A percentile compares a stretch with the other conserved stretches of the same genome.
Evolutionary conservation across 2,113 vertebrate genomes (phyloP).

Genomic region (Diphyllodes magnificus): DNA sequence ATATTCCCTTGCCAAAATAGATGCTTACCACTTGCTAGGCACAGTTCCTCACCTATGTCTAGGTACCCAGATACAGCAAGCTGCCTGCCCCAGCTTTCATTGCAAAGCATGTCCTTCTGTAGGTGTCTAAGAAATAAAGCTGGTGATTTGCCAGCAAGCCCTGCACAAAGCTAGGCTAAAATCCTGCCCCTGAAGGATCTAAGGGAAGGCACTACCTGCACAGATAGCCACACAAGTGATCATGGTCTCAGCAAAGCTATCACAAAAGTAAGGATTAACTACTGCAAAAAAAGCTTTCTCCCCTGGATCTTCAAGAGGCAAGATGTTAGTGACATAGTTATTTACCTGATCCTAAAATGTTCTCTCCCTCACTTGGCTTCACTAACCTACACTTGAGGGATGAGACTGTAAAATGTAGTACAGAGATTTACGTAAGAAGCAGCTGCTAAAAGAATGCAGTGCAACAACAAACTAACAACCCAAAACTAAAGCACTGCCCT

Average conservation of each 20-base stretch:
- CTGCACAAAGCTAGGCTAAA: not conserved
- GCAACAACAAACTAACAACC: not conserved
- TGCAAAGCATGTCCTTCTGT: not conserved
- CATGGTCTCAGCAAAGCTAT: not conserved
- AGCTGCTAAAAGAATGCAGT: not conserved
- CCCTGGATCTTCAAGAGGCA: not conserved
- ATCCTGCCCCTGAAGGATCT: not conserved
- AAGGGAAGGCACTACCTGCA: not conserved
- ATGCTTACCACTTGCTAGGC: not conserved
- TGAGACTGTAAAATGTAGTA: not conserved
- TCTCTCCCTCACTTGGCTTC: not conserved
- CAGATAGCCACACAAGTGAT: accelerated
- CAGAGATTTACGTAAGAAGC: not conserved
- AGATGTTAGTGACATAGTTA: not conserved
- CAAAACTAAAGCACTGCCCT: not conserved
- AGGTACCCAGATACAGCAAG: not conserved
- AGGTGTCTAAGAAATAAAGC: not conserved
- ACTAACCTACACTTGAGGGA: not conserved
- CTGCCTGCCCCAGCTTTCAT: not conserved
- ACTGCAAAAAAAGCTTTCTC: not conserved
- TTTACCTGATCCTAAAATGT: not conserved
- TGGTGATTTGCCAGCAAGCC: not conserved
- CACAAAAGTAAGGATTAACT: not conserved
- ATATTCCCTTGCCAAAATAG: not conserved
- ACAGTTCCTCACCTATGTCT: not conserved